These are phyloP conservation scores for Hirtodrosophila alboralis DNA, from an alignment of 2,888 invertebrate species.

Conservation along the genomic window DNA sequence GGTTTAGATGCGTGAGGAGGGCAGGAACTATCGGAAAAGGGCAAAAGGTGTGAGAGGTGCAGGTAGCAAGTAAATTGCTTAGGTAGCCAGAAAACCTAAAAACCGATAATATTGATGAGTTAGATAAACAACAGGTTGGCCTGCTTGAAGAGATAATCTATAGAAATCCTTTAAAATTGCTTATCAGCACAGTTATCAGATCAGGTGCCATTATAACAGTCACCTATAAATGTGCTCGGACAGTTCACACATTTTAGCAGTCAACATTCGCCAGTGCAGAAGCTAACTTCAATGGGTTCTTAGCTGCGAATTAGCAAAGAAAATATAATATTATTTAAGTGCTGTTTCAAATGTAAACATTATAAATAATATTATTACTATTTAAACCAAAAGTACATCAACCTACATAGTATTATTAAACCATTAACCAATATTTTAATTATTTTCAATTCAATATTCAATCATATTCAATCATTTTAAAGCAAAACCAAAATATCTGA, in stretches of 20 bases:
- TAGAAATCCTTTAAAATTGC: slow-evolving; percentile 15
- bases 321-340: no score
- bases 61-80: slow-evolving; percentile 46
- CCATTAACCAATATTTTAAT: no score
- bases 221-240: slow-evolving; percentile 52
- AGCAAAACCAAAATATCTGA: no score
- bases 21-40: slow-evolving; percentile 11
- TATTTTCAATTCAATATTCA: no score
- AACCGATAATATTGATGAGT: slow-evolving; percentile 32
- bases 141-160: slow-evolving; percentile 45
- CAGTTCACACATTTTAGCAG: slow-evolving; percentile 30
- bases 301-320: slow-evolving; percentile 45
- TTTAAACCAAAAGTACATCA: no score
- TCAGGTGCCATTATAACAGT: slow-evolving; percentile 5
- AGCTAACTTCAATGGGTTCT: slow-evolving; percentile 43
- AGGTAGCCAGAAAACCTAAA: slow-evolving; percentile 47
- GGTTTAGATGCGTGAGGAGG: slow-evolving; percentile 33
- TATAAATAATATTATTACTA: no score
- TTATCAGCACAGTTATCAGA: slow-evolving; percentile 19
- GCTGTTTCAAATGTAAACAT: no score
- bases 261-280: slow-evolving; percentile 17
- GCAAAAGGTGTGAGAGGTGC: slow-evolving; percentile 42
- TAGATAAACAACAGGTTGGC: slow-evolving; percentile 41
- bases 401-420: no score
- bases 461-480: no score